Evolutionary conservation across 2,797 vertebrate genomes (phyloP), one percentile per base, ranked within the genome.

Genomic region (Florisuga fusca): DNA sequence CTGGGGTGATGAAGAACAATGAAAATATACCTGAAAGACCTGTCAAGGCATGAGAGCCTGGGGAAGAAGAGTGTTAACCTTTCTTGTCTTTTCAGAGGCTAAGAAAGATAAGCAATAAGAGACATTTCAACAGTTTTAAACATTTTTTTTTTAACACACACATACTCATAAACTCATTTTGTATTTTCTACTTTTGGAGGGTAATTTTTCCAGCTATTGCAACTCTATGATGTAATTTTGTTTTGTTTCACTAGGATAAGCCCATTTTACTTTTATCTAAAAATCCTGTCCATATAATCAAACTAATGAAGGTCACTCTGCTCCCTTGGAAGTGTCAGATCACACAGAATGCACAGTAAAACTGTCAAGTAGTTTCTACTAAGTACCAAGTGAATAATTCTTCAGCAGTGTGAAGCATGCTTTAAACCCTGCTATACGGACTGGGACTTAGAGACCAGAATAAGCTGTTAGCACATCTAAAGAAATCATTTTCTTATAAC

Each of bases 321-420:
- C 67, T 82, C 59, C 78, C 89, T 85, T 87, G 62, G 36, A 96
- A 94, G 82, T 27, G 82, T 83, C 82, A 92, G 79, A 96, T 94
- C 82, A 96, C 96, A 94, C 50, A 83, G 87, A 89, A 72, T 68
- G 84, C 91, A 94, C 61, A 26, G 59, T 83, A 92, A 87, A 87
- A 89, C 79, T 93, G 79, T 91, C 87, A 94, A 92, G 84, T 89
- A 72, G 79, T 83, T 96, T 93, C 76, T 5, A 1, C 73, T 83
- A 85, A 83, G 75, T 69, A 75, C 18, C 29, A 77, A 85, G 84
- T 64, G 87, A 91, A 51, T 93, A 93, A 96, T 72, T 74, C 69
- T 61, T 83, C 36, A 81, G 45, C 46, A 58, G 54, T 58, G 22
- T 78, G 74, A 96, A 93, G 46, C 61, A 46, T 19, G 54, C 50